phyloP scores from a whole-genome alignment of 2,888 invertebrate genomes.

The Mesorhabditis sp. region DNA sequence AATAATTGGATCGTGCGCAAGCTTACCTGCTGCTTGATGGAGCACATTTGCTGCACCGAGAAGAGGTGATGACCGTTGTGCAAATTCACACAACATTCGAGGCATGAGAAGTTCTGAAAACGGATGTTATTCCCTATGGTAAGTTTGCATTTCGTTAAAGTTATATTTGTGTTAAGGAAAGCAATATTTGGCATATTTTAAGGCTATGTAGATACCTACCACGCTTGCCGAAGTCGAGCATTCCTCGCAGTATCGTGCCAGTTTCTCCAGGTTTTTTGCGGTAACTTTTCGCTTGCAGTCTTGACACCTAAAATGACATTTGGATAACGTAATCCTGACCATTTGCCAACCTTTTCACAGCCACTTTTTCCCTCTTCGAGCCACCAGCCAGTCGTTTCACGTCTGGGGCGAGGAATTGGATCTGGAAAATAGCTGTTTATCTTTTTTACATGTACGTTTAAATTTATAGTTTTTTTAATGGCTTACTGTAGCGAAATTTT shows the following conservation, averaged over 20 bases:
- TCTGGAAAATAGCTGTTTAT: no score
- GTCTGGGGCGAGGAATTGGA: no score
- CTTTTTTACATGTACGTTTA: no score
- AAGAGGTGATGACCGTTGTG: conserved; percentile 50
- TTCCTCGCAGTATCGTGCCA: conserved; percentile 33
- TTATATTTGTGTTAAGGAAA: conserved; percentile 2
- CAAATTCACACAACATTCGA: conserved; percentile 52
- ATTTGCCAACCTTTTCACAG: neutral
- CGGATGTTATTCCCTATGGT: neutral
- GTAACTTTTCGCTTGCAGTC: conserved; percentile 34
- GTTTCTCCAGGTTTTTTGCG: conserved; percentile 26
- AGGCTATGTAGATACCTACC: conserved; percentile 15
- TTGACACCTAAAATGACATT: conserved; percentile 20
- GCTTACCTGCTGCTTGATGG: conserved; percentile 31
- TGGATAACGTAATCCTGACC: no score
- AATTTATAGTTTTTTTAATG: no score
- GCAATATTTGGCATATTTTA: neutral
- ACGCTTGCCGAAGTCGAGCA: conserved; percentile 30
- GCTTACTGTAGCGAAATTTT: no score
- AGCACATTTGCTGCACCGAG: conserved; percentile 37
- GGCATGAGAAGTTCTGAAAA: conserved; percentile 36
- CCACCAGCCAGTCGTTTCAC: no score
- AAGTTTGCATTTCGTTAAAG: neutral
- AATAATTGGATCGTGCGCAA: no score
- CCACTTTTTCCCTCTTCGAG: neutral